A percentile compares a stretch with the other conserved stretches of the same genome.
Evolutionary conservation across 2,797 vertebrate species (phyloP).

Genomic region (Lithobates pipiens): DNA sequence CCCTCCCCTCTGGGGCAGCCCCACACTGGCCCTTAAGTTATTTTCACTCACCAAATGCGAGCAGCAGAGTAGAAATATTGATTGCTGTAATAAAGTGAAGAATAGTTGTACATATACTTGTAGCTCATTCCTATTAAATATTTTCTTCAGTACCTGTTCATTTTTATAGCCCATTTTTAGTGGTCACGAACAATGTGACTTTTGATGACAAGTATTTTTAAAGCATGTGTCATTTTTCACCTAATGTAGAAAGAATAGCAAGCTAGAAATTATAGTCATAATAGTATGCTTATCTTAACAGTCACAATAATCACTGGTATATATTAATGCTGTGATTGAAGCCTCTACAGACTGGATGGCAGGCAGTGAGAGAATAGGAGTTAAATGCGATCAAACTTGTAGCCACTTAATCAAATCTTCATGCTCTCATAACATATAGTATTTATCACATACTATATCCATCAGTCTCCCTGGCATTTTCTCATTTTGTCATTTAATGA

Average conservation of each 20-base stretch:
- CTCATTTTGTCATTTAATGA: conserved; percentile 47
- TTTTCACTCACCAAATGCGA: too few relatives aligned
- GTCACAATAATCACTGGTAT: not conserved
- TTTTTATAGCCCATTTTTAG: not conserved
- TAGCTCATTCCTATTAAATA: too few relatives aligned
- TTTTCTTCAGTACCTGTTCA: too few relatives aligned
- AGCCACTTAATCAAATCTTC: conserved; percentile 46
- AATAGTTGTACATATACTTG: too few relatives aligned
- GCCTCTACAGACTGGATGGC: not conserved
- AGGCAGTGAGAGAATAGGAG: not conserved
- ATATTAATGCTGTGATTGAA: not conserved
- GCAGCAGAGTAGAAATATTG: too few relatives aligned
- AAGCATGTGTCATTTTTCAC: not conserved
- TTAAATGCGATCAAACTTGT: conserved; percentile 28
- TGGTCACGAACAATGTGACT: not conserved
- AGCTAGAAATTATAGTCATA: not conserved
- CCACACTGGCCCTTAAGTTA: too few relatives aligned
- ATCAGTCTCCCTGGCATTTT: conserved; percentile 43
- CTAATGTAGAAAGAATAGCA: not conserved
- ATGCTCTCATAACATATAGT: not conserved
- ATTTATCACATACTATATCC: conserved; percentile 34
- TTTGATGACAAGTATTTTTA: not conserved
- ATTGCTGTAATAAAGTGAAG: too few relatives aligned
- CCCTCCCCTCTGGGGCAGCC: too few relatives aligned
- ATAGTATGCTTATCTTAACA: not conserved